Conservation (phyloP, 1,140 invertebrate species). For the Danaus plexippus region DNA sequence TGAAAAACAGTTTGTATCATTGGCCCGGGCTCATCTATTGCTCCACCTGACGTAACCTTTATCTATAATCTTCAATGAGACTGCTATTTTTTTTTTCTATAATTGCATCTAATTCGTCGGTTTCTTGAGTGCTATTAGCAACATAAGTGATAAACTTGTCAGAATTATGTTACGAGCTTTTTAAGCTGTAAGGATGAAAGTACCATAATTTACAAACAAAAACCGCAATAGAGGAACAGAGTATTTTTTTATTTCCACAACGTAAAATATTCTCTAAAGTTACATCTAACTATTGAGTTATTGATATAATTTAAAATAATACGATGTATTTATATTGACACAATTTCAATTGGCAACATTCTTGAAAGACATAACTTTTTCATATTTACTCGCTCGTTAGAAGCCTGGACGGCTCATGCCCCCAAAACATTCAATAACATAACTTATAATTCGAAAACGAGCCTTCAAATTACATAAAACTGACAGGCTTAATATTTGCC, state of each 20-base stretch:
- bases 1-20: slow-evolving; percentile 56
- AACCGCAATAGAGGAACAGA: too few relatives aligned
- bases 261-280: too few relatives aligned
- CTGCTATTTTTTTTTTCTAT: slow-evolving; percentile 27
- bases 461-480: slow-evolving; percentile 67
- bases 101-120: slow-evolving; percentile 50
- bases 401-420: slow-evolving; percentile 16
- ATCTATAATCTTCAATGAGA: slow-evolving; percentile 13
- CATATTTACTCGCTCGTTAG: slow-evolving; percentile 13
- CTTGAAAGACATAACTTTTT: too few relatives aligned
- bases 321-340: too few relatives aligned
- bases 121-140: too few relatives aligned
- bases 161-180: neutral
- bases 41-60: slow-evolving; percentile 48
- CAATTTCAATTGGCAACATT: too few relatives aligned
- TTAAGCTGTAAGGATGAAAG: too few relatives aligned
- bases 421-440: slow-evolving; percentile 61
- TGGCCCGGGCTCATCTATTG: slow-evolving; percentile 31
- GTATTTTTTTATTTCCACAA: too few relatives aligned
- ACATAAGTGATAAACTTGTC: slow-evolving; percentile 1
- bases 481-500: slow-evolving; percentile 70
- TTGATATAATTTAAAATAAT: too few relatives aligned
- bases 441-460: slow-evolving; percentile 63
- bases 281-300: too few relatives aligned
- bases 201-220: too few relatives aligned